Conservation (phyloP, 2,113 vertebrate genomes). For the Pan troglodytes region NHGRI_mPanTro3-v2.1_pri NC_072409.2:101216501-101217000, state of each 20-base stretch:
- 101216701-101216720: background rate
- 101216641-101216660: background rate
- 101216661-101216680: background rate
- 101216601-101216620: constrained; percentile 20
- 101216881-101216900: background rate
- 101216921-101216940: background rate
- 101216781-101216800: background rate
- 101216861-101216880: background rate
- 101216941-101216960: background rate
- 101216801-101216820: background rate
- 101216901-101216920: background rate
- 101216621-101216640: constrained; percentile 38
- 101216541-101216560: background rate
- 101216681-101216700: background rate
- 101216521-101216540: background rate
- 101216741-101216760: background rate
- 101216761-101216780: background rate
- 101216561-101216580: background rate
- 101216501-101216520: background rate
- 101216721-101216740: background rate
- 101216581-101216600: background rate
- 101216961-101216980: background rate
- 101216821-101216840: background rate
- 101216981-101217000: background rate
- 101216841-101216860: background rate